Conservation (phyloP, 2,113 vertebrate species). For the Vulpes ferrilata region DNA sequence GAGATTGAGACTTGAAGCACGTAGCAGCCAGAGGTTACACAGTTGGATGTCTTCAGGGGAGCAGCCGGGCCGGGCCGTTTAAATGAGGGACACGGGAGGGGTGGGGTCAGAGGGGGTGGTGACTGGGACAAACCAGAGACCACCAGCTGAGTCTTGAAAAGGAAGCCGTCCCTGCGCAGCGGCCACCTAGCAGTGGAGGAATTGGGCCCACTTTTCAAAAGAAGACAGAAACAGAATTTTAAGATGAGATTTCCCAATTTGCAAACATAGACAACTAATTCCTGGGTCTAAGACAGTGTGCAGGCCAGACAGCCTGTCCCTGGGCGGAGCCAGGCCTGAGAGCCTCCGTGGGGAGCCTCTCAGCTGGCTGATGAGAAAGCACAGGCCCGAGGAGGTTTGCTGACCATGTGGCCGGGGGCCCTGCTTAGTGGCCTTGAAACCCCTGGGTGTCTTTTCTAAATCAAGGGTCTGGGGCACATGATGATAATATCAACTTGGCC, state of each 20-base stretch:
- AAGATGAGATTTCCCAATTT: background rate
- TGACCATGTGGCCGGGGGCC: too few relatives aligned
- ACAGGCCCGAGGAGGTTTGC: background rate
- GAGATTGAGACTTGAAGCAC: accelerated
- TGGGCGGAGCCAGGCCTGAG: background rate
- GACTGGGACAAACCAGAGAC: background rate
- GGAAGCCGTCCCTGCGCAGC: too few relatives aligned
- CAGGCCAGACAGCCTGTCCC: background rate
- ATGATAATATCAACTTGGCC: accelerated
- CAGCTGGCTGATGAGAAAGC: background rate
- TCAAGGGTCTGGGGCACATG: background rate
- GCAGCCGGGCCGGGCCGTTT: background rate
- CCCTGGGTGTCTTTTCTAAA: background rate
- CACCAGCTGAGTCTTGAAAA: background rate
- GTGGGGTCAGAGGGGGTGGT: background rate
- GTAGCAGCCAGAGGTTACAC: background rate
- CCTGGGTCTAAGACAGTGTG: background rate
- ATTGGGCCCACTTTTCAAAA: background rate
- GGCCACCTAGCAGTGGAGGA: accelerated
- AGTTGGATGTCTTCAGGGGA: accelerated
- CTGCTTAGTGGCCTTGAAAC: too few relatives aligned
- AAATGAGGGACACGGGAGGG: background rate
- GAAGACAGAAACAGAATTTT: background rate
- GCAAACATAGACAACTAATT: background rate
- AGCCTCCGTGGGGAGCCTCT: background rate